Percentiles rank a stretch among this genome's conserved stretches.
Conservation (phyloP, 2,113 vertebrate species). For the Rostratula benghalensis region DNA sequence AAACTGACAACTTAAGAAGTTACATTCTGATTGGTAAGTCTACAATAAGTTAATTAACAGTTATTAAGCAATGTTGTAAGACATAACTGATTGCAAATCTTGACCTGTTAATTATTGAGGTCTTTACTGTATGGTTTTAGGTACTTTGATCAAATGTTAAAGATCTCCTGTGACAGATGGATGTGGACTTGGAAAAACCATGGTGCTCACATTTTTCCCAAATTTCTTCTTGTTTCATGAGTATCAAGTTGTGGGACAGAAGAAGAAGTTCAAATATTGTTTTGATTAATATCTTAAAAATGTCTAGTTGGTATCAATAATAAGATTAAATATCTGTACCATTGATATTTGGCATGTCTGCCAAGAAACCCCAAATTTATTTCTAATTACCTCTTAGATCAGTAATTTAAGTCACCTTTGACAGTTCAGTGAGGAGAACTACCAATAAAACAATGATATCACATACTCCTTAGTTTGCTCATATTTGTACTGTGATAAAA, state of each 20-base stretch:
- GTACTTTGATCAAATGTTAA: neutral
- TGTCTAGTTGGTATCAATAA: neutral
- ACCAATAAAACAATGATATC: neutral
- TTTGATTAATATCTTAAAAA: neutral
- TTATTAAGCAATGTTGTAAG: neutral
- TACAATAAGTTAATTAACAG: neutral
- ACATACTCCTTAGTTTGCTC: neutral
- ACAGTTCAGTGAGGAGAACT: neutral
- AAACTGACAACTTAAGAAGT: neutral
- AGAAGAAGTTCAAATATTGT: neutral
- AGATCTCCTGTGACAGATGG: neutral
- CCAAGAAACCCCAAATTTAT: neutral
- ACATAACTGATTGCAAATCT: neutral
- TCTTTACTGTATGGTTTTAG: neutral
- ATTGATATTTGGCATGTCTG: neutral
- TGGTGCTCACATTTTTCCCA: neutral
- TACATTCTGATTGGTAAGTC: neutral
- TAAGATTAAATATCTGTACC: neutral
- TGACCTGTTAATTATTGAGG: neutral
- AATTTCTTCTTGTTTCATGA: neutral
- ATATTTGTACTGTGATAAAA: neutral
- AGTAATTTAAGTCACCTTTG: neutral
- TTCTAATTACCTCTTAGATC: neutral
- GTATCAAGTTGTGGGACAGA: neutral
- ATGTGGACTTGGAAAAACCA: neutral